Evolutionary conservation across 2,113 vertebrate genomes (phyloP).

Genomic region (Eptesicus fuscus): DNA sequence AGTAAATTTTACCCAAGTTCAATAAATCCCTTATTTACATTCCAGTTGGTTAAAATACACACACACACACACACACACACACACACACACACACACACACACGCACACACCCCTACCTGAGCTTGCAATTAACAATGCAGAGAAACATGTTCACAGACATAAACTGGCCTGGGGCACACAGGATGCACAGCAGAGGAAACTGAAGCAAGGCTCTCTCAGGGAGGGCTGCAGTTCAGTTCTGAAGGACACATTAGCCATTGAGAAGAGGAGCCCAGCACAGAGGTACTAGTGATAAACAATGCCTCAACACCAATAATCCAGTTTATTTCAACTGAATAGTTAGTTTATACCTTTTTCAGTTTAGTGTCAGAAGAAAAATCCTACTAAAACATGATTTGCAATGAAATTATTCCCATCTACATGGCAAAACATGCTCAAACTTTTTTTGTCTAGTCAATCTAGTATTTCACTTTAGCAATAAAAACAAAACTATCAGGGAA

Average conservation of each 20-base stretch:
- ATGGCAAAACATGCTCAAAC: not conserved
- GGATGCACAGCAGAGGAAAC: not conserved
- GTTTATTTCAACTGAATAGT: not conserved
- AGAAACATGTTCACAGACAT: not conserved
- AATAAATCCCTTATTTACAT: constrained; percentile 3
- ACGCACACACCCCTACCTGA: not conserved
- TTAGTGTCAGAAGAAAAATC: not conserved
- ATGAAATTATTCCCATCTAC: not conserved
- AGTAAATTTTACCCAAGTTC: constrained; percentile 8
- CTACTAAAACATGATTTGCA: not conserved
- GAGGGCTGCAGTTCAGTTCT: not conserved
- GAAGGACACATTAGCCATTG: not conserved
- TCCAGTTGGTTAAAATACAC: not conserved
- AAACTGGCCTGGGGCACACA: not conserved
- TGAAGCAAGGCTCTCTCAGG: not conserved
- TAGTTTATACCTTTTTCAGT: not conserved
- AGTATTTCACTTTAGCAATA: not conserved
- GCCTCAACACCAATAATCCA: not conserved
- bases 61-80: not conserved
- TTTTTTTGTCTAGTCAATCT: not conserved
- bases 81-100: not conserved
- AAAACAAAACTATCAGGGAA: not conserved
- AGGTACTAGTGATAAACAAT: not conserved
- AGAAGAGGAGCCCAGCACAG: not conserved
- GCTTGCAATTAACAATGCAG: not conserved